These are phyloP conservation scores for Lepus europaeus DNA, from an alignment of 2,113 vertebrate genomes.

Conservation along the genomic window DNA sequence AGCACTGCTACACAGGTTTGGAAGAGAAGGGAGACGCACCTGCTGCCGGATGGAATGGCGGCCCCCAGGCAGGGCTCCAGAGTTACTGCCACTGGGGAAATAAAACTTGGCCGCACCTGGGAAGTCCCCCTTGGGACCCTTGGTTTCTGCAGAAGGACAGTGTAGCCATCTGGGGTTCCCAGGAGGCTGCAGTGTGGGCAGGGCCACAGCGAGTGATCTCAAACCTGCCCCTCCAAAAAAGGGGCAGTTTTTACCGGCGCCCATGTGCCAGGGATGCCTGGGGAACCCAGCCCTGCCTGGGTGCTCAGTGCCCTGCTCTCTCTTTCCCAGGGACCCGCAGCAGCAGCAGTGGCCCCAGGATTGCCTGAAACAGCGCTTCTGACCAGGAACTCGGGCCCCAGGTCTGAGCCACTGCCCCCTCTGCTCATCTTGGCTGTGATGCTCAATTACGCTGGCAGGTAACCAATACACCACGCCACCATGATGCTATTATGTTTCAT, in stretches of 20 bases:
- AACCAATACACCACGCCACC: neutral
- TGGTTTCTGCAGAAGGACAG: neutral
- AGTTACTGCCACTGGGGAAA: neutral
- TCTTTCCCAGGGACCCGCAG: neutral
- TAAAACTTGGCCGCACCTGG: neutral
- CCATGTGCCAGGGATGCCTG: neutral
- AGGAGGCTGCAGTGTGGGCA: no score
- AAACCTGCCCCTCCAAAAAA: neutral
- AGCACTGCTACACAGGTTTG: neutral
- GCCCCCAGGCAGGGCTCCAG: neutral
- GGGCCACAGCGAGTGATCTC: neutral
- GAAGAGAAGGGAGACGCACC: neutral
- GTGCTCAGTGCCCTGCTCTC: neutral
- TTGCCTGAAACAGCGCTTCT: neutral
- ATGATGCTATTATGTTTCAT: slow-evolving; percentile 27
- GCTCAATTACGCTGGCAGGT: neutral
- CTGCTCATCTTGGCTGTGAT: neutral
- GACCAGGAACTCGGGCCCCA: neutral
- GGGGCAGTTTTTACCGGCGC: neutral
- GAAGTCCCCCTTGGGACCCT: neutral
- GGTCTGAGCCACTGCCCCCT: neutral
- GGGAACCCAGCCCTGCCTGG: neutral
- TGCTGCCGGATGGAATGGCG: neutral
- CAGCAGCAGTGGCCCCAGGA: neutral
- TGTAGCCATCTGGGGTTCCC: neutral